Base-by-base conservation (phyloP, 2,888 invertebrate genomes). In the Steromphala cineraria region DNA sequence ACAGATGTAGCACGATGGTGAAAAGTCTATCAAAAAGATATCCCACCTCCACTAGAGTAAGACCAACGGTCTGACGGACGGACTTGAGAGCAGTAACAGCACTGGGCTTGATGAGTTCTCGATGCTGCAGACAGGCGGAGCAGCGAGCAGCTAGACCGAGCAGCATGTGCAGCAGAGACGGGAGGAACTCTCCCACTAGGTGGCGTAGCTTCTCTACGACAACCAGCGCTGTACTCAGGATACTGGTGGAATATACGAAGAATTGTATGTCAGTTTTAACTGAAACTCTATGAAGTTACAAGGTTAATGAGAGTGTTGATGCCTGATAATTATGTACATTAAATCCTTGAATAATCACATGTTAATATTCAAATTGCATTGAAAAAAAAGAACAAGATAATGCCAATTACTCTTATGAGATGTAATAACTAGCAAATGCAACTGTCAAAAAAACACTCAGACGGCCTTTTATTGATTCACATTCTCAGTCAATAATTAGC, bases 161-260 rank as follows among this genome's bases (percentile, higher is more conserved):
- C 31, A 97, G 94, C 77, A 98, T 94, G 87, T 96, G 96, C 0
- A 98, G 94, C 67, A 98, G 94, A 86, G 95, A 95, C 0, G 95
- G 94, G 15, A 97, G 93, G 77, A 97, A 94, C 75, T 95, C 94
- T 0, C 95, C 94, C 75, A 97, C 95, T 78, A 96, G 95, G 3
- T 96, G 97, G 0, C 93, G 97, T 88, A 98, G 87, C 82, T 93
- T 93, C 86, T 91, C 89, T 28, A 92, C 85, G 10, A 94, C 89
- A 75, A 91, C 83, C 24, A 91, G 90, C 28, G 93, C 85, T 4
- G 93, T 92, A 78, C 89, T 90, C 55, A 94, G 96, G 91, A 97
- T 96, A 91, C 97, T 96, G 80, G 96, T 36, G 84, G 83, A n/a
- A 24, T 15, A 36, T 36, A 7, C 7, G 13, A 46, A 46, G 4